These are phyloP conservation scores for Scopus umbretta DNA, from an alignment of 2,113 vertebrate genomes.

Conservation along the genomic window DNA sequence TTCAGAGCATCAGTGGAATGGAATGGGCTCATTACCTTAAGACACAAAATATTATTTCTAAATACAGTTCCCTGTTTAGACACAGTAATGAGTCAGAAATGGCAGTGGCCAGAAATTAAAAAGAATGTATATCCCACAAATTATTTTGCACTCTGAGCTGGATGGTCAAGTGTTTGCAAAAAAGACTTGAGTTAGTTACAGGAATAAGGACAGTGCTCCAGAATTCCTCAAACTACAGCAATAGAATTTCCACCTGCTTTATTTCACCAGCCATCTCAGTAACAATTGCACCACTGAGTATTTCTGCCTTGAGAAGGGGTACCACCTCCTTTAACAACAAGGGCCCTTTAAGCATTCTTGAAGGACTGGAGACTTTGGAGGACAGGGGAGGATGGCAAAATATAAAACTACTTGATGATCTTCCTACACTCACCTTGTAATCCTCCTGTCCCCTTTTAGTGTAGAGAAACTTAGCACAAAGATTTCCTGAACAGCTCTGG, in stretches of 20 bases:
- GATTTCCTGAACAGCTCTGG: background rate
- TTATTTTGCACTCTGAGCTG: background rate
- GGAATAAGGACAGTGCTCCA: background rate
- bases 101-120: background rate
- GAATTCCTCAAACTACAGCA: background rate
- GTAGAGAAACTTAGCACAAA: background rate
- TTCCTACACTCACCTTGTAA: background rate
- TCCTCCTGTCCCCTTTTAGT: background rate
- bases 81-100: background rate
- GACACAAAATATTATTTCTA: background rate
- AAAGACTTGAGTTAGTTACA: background rate
- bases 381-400: background rate
- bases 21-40: background rate
- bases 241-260: background rate
- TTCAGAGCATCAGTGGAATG: background rate
- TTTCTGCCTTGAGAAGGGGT: background rate
- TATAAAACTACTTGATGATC: background rate
- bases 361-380: background rate
- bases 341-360: background rate
- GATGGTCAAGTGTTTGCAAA: background rate
- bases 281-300: background rate
- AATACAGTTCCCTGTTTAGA: background rate
- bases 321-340: background rate
- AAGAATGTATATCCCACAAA: background rate
- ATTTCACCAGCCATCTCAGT: background rate